A percentile compares a stretch with the other conserved stretches of the same genome.
Evolutionary conservation across 2,797 vertebrate species (phyloP).

Genomic region (Ptychobarbus kaznakovi): DNA sequence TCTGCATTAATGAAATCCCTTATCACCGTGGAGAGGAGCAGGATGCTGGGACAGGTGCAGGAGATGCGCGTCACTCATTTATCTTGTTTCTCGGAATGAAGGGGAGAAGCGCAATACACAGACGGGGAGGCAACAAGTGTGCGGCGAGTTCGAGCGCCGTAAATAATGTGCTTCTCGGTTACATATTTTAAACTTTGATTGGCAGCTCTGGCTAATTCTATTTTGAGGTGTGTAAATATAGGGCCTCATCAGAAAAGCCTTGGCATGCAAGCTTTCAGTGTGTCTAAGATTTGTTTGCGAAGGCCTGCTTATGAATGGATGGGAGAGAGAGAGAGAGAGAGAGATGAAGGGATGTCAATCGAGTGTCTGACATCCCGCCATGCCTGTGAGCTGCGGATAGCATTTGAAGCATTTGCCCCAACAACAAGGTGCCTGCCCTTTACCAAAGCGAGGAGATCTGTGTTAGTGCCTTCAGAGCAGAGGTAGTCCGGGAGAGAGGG

Average conservation of each 20-base stretch:
- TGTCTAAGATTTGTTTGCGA: slow-evolving; percentile 57
- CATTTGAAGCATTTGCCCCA: slow-evolving; percentile 80
- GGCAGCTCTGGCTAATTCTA: slow-evolving; percentile 62
- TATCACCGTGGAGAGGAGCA: slow-evolving; percentile 76
- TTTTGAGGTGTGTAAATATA: slow-evolving; percentile 66
- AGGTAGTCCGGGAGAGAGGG: slow-evolving; percentile 38
- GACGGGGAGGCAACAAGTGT: slow-evolving; percentile 77
- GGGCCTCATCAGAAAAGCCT: slow-evolving; percentile 53
- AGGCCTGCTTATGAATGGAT: slow-evolving; percentile 36
- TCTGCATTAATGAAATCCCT: slow-evolving; percentile 86
- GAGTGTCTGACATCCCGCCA: slow-evolving; percentile 79
- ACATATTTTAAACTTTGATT: slow-evolving; percentile 66
- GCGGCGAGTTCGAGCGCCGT: slow-evolving; percentile 55
- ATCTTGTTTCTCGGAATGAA: slow-evolving; percentile 79
- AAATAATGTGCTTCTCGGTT: slow-evolving; percentile 62
- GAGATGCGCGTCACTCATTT: slow-evolving; percentile 81
- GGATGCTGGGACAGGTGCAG: slow-evolving; percentile 81
- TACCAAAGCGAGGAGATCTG: slow-evolving; percentile 68
- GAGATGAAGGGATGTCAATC: slow-evolving; percentile 66
- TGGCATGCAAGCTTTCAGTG: slow-evolving; percentile 47
- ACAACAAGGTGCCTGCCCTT: slow-evolving; percentile 77
- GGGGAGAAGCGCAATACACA: slow-evolving; percentile 70
- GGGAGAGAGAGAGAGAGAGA: slow-evolving; percentile 39
- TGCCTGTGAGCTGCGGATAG: slow-evolving; percentile 70
- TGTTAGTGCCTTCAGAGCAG: slow-evolving; percentile 53